Percentiles rank a stretch among this genome's conserved stretches.
Conservation (phyloP, 2,113 vertebrate genomes). For the Catharus fuscescens region DNA sequence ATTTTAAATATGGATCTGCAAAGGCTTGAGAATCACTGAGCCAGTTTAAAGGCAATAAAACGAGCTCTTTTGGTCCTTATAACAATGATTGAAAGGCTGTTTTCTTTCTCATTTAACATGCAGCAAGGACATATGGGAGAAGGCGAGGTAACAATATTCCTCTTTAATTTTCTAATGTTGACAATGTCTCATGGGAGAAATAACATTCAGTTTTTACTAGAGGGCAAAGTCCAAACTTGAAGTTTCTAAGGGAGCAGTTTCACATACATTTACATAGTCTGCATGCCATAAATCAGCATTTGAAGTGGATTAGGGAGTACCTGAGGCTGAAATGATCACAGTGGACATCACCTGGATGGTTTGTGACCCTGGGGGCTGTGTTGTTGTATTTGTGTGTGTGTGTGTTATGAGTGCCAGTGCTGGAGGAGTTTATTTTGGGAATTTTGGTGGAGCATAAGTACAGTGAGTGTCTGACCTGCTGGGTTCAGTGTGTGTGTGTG, state of each 20-base stretch:
- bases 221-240: conserved; percentile 40
- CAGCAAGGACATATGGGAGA: conserved; percentile 99
- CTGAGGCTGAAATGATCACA: neutral
- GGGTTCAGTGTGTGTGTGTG: neutral
- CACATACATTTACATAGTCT: neutral
- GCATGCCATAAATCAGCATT: conserved; percentile 55
- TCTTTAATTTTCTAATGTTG: conserved; percentile 82
- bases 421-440: neutral
- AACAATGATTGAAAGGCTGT: conserved; percentile 86
- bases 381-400: conserved; percentile 30
- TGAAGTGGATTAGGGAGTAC: neutral
- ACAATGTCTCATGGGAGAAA: conserved; percentile 74
- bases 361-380: neutral
- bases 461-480: neutral
- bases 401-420: neutral
- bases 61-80: conserved; percentile 74
- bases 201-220: conserved; percentile 42
- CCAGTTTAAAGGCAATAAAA: conserved; percentile 65
- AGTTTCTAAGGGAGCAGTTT: neutral
- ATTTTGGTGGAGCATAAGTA: neutral
- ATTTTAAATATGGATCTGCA: conserved; percentile 17
- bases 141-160: conserved; percentile 95
- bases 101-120: conserved; percentile 92
- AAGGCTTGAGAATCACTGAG: conserved; percentile 60
- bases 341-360: neutral